These are phyloP conservation scores for Timema podura DNA, from an alignment of 2,888 invertebrate species.

Conservation along the genomic window DNA sequence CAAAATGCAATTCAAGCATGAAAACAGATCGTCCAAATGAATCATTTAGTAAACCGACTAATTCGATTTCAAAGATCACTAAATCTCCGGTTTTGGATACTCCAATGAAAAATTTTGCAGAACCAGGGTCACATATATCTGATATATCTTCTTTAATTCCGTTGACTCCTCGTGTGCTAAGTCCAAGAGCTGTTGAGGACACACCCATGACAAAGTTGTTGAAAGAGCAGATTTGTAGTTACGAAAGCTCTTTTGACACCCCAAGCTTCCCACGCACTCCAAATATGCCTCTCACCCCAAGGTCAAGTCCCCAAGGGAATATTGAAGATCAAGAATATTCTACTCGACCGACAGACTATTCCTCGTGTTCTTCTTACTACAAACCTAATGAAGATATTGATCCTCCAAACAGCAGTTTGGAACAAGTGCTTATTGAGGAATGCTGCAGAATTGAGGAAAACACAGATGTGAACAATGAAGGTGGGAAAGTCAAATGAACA, in stretches of 20 bases:
- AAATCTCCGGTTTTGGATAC: not conserved
- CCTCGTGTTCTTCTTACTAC: constrained; percentile 26
- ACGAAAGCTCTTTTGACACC: constrained; percentile 18
- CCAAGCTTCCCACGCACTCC: constrained; percentile 26
- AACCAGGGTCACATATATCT: not conserved
- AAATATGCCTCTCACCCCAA: constrained; percentile 23
- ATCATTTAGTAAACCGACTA: too few species aligned
- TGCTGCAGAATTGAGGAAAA: constrained; percentile 19
- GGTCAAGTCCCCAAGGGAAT: constrained; percentile 6
- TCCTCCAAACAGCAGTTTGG: constrained; percentile 7
- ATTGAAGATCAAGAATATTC: constrained; percentile 4
- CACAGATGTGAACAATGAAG: not conserved
- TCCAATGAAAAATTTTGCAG: not conserved
- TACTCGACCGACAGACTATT: constrained; percentile 22
- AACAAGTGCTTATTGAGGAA: constrained; percentile 22
- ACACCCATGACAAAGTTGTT: constrained; percentile 23
- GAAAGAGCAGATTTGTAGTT: not conserved
- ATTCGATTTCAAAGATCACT: not conserved
- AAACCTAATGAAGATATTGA: constrained; percentile 14
- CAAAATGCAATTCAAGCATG: too few species aligned
- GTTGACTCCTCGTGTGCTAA: constrained; percentile 25
- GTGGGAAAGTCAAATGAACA: not conserved
- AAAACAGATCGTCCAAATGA: too few species aligned
- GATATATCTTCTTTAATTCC: constrained; percentile 16
- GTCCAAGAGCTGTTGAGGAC: constrained; percentile 20